Percentiles rank a stretch among this genome's conserved stretches.
Evolutionary conservation across 2,113 vertebrate species (phyloP).

Genomic region (Rhinoderma darwinii): DNA sequence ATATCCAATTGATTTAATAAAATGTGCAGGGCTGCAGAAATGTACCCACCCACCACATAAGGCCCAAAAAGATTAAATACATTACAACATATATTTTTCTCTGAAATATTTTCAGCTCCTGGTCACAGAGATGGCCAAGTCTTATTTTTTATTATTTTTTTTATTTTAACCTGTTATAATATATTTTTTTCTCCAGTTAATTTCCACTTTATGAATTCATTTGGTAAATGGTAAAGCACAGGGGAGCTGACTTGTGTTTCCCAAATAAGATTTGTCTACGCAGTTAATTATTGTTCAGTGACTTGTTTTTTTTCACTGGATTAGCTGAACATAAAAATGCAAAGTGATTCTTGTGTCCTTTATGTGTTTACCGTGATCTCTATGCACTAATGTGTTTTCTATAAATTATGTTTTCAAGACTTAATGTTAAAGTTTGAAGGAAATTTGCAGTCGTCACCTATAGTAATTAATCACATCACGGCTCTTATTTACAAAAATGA

Average conservation of each 20-base stretch:
- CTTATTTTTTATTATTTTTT: neutral
- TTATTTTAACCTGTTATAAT: neutral
- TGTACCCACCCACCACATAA: neutral
- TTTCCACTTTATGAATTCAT: slow-evolving; percentile 28
- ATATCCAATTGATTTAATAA: neutral
- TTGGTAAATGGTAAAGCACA: slow-evolving; percentile 22
- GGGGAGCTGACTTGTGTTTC: slow-evolving; percentile 29
- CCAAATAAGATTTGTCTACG: slow-evolving; percentile 32
- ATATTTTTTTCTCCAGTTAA: neutral
- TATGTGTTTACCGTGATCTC: neutral
- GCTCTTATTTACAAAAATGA: too few species aligned
- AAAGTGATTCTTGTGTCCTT: slow-evolving; percentile 14
- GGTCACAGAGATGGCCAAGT: neutral
- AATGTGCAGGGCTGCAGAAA: neutral
- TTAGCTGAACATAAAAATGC: slow-evolving; percentile 31
- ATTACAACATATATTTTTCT: neutral
- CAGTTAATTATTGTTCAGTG: slow-evolving; percentile 22
- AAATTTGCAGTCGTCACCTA: too few species aligned
- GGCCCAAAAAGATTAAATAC: neutral
- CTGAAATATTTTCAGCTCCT: neutral
- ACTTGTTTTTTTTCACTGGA: slow-evolving; percentile 16
- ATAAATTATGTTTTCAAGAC: neutral
- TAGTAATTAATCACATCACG: too few species aligned
- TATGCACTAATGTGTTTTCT: neutral
- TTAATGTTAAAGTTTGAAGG: too few species aligned